Evolutionary conservation across 2,113 vertebrate genomes (phyloP).

Genomic region (Nibea albiflora): DNA sequence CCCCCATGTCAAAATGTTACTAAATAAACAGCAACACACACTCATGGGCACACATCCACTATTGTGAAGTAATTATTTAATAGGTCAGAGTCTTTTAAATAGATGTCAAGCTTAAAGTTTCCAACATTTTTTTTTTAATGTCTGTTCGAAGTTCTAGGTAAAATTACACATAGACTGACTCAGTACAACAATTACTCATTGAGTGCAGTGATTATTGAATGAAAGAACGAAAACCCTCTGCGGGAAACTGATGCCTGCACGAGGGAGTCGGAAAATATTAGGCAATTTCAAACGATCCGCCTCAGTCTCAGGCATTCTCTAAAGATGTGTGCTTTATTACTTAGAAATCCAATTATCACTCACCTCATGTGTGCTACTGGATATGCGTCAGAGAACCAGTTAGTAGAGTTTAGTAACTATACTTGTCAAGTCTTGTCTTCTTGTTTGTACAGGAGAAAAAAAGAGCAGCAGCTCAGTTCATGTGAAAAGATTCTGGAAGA

Average conservation of each 20-base stretch:
- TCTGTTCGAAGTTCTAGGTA: neutral
- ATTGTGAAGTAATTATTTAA: neutral
- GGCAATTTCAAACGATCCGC: conserved; percentile 55
- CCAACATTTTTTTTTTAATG: conserved; percentile 12
- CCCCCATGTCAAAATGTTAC: neutral
- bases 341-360: conserved; percentile 14
- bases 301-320: conserved; percentile 21
- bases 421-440: conserved; percentile 33
- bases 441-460: neutral
- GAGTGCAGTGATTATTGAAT: neutral
- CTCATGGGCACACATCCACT: neutral
- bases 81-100: neutral
- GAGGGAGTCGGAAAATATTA: conserved; percentile 56
- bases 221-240: neutral
- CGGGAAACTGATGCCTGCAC: conserved; percentile 11
- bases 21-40: neutral
- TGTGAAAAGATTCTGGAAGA: conserved; percentile 5
- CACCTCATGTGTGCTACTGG: conserved; percentile 22
- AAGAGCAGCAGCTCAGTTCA: neutral
- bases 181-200: neutral
- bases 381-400: conserved; percentile 43
- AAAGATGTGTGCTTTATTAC: conserved; percentile 60
- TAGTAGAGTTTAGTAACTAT: conserved; percentile 14
- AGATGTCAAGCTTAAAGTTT: neutral
- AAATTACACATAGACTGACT: conserved; percentile 1